These are phyloP conservation scores for rat (Rattus norvegicus) DNA, from an alignment of 2,113 vertebrate genomes.

Conservation along the genomic window GRCr8 NC_086026.1:34943001-34943500, in stretches of 20 bases:
- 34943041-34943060: neutral
- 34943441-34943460: too few relatives aligned
- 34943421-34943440: neutral
- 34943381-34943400: too few relatives aligned
- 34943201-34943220: neutral
- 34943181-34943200: neutral
- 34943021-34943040: neutral
- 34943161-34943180: neutral
- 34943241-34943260: too few relatives aligned
- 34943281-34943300: neutral
- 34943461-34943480: neutral
- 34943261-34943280: neutral
- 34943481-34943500: neutral
- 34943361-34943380: neutral
- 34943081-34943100: neutral
- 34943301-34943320: neutral
- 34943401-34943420: rapidly evolving
- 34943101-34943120: neutral
- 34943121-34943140: neutral
- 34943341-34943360: neutral
- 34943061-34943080: neutral
- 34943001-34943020: neutral
- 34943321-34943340: rapidly evolving
- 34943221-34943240: neutral
- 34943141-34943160: neutral